Conservation (phyloP, 2,113 vertebrate species). For the Candoia aspera region DNA sequence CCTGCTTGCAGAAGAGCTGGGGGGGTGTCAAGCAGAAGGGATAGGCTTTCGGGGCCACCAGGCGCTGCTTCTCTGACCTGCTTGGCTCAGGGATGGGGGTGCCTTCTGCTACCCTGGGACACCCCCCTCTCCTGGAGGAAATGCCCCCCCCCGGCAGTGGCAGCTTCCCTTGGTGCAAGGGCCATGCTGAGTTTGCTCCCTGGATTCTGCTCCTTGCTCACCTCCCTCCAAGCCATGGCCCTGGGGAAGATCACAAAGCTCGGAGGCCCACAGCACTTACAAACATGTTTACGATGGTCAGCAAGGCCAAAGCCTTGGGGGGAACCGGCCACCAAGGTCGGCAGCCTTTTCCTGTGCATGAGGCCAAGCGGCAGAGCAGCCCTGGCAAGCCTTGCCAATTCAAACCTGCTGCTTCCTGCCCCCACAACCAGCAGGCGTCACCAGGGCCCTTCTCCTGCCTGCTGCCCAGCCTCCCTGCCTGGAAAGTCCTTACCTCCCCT, state of each 20-base stretch:
- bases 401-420: background rate
- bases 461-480: background rate
- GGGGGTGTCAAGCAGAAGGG: background rate
- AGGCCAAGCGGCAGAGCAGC: background rate
- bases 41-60: no score
- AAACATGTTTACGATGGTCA: background rate
- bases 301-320: background rate
- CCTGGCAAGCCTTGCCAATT: background rate
- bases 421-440: background rate
- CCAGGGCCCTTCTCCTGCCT: background rate
- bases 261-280: background rate
- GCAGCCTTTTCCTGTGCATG: fast-evolving
- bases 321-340: background rate
- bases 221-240: background rate
- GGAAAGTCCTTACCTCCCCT: background rate
- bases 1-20: background rate
- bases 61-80: background rate
- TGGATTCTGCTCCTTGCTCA: background rate
- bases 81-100: background rate
- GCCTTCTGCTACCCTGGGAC: background rate
- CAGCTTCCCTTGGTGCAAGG: background rate
- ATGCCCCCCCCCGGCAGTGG: background rate
- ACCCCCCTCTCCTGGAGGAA: background rate
- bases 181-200: background rate
- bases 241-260: background rate